A percentile compares a stretch with the other conserved stretches of the same genome.
Evolutionary conservation across 2,113 vertebrate genomes (phyloP).

Genomic region (Micronycteris hirsuta): DNA sequence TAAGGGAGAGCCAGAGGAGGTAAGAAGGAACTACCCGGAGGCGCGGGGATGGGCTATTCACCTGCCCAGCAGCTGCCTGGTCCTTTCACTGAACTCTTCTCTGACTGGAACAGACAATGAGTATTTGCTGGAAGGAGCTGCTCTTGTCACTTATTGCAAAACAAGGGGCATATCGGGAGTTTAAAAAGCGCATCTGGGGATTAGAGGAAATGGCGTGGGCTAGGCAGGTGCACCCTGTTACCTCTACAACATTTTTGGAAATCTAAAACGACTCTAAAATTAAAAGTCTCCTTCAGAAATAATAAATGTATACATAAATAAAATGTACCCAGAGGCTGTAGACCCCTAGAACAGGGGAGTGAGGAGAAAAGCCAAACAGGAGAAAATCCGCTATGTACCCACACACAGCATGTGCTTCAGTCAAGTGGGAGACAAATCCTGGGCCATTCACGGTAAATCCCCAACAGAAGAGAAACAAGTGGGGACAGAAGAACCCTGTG

Average conservation of each 20-base stretch:
- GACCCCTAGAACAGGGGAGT: neutral
- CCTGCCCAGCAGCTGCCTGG: neutral
- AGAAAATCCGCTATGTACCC: neutral
- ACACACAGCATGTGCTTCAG: neutral
- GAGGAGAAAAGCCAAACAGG: neutral
- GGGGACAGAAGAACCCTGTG: neutral
- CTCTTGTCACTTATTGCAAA: neutral
- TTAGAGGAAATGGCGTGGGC: neutral
- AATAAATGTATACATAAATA: neutral
- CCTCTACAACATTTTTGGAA: neutral
- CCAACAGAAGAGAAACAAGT: neutral
- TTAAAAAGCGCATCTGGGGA: neutral
- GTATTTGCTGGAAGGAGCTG: neutral
- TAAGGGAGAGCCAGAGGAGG: neutral
- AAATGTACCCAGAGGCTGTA: neutral
- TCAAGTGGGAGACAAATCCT: neutral
- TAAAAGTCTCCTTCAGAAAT: neutral
- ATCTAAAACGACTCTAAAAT: neutral
- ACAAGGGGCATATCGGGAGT: neutral
- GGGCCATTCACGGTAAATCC: conserved; percentile 12
- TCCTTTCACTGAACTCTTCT: neutral
- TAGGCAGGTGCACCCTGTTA: neutral
- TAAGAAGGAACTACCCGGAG: neutral
- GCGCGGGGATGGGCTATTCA: neutral
- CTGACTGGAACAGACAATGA: neutral